Evolutionary conservation across 2,797 vertebrate species (phyloP).

Genomic region (Hyperoplus immaculatus): DNA sequence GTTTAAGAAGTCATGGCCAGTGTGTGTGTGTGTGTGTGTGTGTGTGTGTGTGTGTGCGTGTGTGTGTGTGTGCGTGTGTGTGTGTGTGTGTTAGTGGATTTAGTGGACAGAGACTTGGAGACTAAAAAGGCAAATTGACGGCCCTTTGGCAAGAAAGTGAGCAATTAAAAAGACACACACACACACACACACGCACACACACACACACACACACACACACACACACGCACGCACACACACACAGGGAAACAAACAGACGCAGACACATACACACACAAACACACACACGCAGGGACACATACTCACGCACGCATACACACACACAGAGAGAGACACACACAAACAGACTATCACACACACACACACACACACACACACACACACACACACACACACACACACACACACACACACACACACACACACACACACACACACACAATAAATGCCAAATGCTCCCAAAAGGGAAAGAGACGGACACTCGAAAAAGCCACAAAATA

Average conservation of each 20-base stretch:
- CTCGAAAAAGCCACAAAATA: conserved; percentile 82
- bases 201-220: no score
- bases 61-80: conserved; percentile 25
- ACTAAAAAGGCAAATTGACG: conserved; percentile 84
- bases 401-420: no score
- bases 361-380: no score
- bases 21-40: conserved; percentile 40
- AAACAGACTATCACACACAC: no score
- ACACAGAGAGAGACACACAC: no score
- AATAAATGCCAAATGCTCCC: conserved; percentile 84
- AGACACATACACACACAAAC: no score
- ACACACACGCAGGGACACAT: no score
- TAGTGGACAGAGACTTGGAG: conserved; percentile 74
- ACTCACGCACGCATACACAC: no score
- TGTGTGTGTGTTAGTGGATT: conserved; percentile 57
- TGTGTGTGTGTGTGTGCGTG: conserved; percentile 31
- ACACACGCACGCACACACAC: no score
- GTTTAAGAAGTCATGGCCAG: conserved; percentile 52
- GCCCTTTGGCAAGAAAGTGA: conserved; percentile 86
- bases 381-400: no score
- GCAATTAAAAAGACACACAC: conserved; percentile 85
- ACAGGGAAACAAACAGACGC: no score
- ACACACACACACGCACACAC: no score
- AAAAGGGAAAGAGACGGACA: conserved; percentile 79
- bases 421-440: conserved; percentile 48